Evolutionary conservation across 2,113 vertebrate species (phyloP).

Genomic region (Ceyx melanurus): DNA sequence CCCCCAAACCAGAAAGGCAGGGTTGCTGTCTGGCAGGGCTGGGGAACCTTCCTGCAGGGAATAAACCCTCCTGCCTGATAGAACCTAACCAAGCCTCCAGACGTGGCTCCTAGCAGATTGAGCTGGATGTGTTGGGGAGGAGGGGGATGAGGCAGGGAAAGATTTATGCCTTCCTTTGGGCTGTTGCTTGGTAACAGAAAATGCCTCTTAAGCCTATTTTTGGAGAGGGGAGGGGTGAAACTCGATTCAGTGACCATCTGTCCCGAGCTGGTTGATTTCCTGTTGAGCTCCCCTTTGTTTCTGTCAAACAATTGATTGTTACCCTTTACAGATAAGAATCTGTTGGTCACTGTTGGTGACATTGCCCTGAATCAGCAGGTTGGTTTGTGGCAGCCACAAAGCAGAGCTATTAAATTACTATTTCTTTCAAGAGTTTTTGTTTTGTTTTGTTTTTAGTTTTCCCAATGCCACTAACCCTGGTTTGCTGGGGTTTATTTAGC

Average conservation of each 20-base stretch:
- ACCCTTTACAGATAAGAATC: slow-evolving; percentile 89
- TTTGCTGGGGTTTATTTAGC: background rate
- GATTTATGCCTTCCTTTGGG: slow-evolving; percentile 67
- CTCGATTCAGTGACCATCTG: slow-evolving; percentile 93
- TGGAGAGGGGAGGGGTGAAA: slow-evolving; percentile 82
- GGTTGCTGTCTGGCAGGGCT: background rate
- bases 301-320: slow-evolving; percentile 88
- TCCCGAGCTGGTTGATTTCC: slow-evolving; percentile 86
- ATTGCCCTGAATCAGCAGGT: slow-evolving; percentile 73
- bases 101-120: slow-evolving; percentile 22
- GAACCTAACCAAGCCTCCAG: slow-evolving; percentile 23
- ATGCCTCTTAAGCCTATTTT: slow-evolving; percentile 76
- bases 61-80: background rate
- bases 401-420: background rate
- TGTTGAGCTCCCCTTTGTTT: slow-evolving; percentile 91
- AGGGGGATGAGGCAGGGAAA: slow-evolving; percentile 49
- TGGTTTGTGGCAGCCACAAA: slow-evolving; percentile 49
- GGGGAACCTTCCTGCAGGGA: background rate
- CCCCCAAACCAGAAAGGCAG: too few relatives aligned
- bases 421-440: background rate
- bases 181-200: slow-evolving; percentile 76
- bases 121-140: background rate
- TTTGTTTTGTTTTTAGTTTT: background rate
- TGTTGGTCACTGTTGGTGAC: slow-evolving; percentile 57
- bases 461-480: background rate